Conservation (phyloP, 2,113 vertebrate species). For the Phasianus colchicus region DNA sequence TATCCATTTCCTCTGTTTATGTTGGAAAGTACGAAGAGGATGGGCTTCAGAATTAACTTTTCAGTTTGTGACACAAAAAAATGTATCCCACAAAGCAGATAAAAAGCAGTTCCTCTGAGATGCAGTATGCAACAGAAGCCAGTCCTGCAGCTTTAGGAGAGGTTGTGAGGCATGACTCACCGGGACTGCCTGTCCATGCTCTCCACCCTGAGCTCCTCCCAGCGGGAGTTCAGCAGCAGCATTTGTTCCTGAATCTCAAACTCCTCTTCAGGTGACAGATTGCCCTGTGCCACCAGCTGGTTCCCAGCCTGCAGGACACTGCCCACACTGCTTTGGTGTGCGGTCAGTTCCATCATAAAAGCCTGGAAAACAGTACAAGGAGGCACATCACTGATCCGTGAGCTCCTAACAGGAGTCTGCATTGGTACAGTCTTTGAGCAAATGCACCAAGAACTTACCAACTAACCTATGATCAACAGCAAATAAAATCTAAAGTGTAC, state of each 20-base stretch:
- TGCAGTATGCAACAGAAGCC: background rate
- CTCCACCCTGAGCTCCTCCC: conserved; percentile 93
- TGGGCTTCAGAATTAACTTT: background rate
- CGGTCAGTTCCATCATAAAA: conserved; percentile 98
- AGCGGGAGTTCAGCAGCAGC: conserved; percentile 92
- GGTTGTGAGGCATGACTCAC: conserved; percentile 70
- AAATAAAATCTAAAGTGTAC: background rate
- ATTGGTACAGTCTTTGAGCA: background rate
- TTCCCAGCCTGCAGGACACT: conserved; percentile 94
- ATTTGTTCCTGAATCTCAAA: conserved; percentile 97
- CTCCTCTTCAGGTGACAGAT: conserved; percentile 92
- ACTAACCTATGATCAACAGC: background rate
- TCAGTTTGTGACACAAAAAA: background rate
- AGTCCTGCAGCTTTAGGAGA: background rate
- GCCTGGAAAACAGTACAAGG: conserved; percentile 68
- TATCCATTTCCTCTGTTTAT: background rate
- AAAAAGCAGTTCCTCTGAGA: background rate
- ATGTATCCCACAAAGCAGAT: rapidly evolving
- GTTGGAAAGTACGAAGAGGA: background rate
- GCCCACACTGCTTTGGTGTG: conserved; percentile 96
- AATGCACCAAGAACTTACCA: background rate
- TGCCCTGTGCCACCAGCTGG: conserved; percentile 92
- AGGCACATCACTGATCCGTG: background rate
- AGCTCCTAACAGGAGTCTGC: background rate
- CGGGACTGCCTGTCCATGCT: conserved; percentile 97